Evolutionary conservation across 1,140 invertebrate genomes (phyloP).

Genomic region (Lepeophtheirus salmonis): DNA sequence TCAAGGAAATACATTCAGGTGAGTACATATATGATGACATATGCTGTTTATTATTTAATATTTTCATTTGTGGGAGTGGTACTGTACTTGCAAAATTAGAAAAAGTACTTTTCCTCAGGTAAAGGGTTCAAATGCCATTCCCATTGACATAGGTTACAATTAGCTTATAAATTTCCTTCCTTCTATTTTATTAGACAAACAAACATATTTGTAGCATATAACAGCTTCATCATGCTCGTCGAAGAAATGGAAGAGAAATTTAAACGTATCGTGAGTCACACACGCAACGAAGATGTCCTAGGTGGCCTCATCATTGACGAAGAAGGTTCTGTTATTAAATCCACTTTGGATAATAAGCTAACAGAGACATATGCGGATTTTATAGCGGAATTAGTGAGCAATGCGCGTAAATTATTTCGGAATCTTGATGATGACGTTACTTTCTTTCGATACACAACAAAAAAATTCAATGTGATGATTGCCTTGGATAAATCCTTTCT

Average conservation of each 20-base stretch:
- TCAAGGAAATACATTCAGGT: too few relatives aligned
- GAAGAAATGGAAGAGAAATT: not conserved
- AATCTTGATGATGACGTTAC: not conserved
- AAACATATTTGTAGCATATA: too few relatives aligned
- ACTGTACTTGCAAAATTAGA: too few relatives aligned
- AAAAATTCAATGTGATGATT: not conserved
- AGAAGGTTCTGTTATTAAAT: not conserved
- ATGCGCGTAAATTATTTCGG: not conserved
- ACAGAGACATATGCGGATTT: not conserved
- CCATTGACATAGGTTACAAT: too few relatives aligned
- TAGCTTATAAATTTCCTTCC: too few relatives aligned
- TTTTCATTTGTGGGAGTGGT: too few relatives aligned
- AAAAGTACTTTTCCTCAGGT: too few relatives aligned
- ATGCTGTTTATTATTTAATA: too few relatives aligned
- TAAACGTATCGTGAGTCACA: not conserved
- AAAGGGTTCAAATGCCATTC: too few relatives aligned
- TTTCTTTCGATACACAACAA: not conserved
- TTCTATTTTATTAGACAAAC: too few relatives aligned
- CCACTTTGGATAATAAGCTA: not conserved
- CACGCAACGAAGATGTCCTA: not conserved
- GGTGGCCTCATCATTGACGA: not conserved
- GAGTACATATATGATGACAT: too few relatives aligned
- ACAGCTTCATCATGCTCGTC: not conserved
- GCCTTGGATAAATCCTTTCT: not conserved
- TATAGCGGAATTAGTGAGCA: not conserved